These are phyloP conservation scores for Andricus grossulariae DNA, from an alignment of 1,140 invertebrate species.

Conservation along the genomic window DNA sequence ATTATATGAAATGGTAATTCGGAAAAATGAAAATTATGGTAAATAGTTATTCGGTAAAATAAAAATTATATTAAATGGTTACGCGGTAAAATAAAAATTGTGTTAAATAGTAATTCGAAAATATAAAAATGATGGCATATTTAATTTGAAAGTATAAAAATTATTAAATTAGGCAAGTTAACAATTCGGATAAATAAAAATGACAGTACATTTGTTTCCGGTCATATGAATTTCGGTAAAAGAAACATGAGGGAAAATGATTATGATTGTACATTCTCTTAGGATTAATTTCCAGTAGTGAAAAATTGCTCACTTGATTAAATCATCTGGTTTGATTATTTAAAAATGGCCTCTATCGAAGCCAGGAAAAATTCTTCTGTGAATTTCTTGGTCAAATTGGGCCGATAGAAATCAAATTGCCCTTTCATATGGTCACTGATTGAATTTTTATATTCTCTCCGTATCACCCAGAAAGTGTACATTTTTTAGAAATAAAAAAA, in stretches of 20 bases:
- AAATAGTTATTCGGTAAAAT: too few relatives aligned
- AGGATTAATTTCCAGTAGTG: too few relatives aligned
- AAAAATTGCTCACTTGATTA: too few relatives aligned
- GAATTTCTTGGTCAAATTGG: conserved; percentile 68
- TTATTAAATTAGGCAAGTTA: too few relatives aligned
- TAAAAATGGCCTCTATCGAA: conserved; percentile 74
- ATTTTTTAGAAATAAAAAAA: conserved; percentile 42
- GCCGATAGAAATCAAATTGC: conserved; percentile 70
- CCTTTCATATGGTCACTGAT: conserved; percentile 75
- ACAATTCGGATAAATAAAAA: too few relatives aligned
- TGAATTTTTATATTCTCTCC: conserved; percentile 69
- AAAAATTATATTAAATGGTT: conserved; percentile 26
- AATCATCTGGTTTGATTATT: too few relatives aligned
- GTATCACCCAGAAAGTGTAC: conserved; percentile 78
- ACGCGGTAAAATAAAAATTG: background rate
- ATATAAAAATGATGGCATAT: too few relatives aligned
- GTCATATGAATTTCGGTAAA: too few relatives aligned
- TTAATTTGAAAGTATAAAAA: too few relatives aligned
- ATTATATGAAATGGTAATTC: background rate
- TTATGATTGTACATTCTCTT: conserved; percentile 9
- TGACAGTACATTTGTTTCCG: too few relatives aligned
- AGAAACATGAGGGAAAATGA: background rate
- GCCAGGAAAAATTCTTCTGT: conserved; percentile 63
- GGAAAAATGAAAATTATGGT: too few relatives aligned
- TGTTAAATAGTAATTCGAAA: too few relatives aligned